Conservation (phyloP, 2,888 invertebrate species). For the Leucania comma region DNA sequence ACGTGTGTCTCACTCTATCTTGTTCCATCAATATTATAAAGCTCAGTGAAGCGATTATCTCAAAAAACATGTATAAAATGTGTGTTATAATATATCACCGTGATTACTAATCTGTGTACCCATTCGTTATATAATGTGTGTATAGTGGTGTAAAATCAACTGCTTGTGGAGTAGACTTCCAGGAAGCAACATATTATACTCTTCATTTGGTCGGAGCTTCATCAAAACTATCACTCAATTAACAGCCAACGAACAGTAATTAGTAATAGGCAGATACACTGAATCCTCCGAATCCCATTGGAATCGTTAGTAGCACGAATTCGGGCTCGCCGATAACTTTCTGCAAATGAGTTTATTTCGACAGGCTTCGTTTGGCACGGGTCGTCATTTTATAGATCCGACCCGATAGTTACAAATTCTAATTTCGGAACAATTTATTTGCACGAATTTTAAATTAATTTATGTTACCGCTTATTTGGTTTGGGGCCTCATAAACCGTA, state of each 20-base stretch:
- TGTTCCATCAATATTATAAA: slow-evolving; percentile 9
- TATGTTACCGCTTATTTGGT: slow-evolving; percentile 45
- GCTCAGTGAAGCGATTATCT: slow-evolving; percentile 6
- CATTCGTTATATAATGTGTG: not conserved
- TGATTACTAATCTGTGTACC: slow-evolving; percentile 11
- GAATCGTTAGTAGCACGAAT: slow-evolving; percentile 22
- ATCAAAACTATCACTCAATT: not conserved
- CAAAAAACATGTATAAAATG: slow-evolving; percentile 21
- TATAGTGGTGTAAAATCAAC: not conserved
- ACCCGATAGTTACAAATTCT: slow-evolving; percentile 31
- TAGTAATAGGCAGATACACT: slow-evolving; percentile 8
- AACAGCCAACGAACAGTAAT: slow-evolving; percentile 1
- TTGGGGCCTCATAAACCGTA: slow-evolving; percentile 3
- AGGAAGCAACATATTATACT: not conserved
- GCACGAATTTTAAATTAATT: slow-evolving; percentile 48
- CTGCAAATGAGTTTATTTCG: slow-evolving; percentile 51
- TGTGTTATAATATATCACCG: not conserved
- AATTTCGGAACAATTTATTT: slow-evolving; percentile 45
- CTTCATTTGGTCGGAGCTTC: not conserved
- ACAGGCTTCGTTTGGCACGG: slow-evolving; percentile 31
- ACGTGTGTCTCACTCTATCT: not conserved
- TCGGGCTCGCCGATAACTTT: slow-evolving; percentile 32
- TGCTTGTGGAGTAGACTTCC: not conserved
- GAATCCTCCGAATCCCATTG: slow-evolving; percentile 26
- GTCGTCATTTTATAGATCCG: slow-evolving; percentile 37